Conservation (phyloP, 35 echinoderm and acorn worm genomes). For the Apostichopus japonicus region DNA sequence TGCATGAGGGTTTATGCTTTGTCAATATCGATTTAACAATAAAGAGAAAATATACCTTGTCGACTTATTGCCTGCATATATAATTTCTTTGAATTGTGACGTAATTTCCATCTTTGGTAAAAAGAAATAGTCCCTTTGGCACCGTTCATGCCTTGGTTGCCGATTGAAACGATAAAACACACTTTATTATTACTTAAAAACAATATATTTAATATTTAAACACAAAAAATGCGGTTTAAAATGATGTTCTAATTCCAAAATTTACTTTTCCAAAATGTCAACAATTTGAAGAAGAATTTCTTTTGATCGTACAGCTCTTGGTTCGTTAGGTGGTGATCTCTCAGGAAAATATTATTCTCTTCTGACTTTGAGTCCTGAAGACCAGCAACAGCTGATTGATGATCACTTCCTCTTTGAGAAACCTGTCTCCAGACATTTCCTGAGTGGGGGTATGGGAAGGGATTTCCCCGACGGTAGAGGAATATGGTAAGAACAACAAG, state of each 20-base stretch:
- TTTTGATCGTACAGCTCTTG: conserved; percentile 28
- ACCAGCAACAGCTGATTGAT: conserved; percentile 85
- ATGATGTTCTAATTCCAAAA: not conserved
- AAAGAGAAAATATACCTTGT: too few species aligned
- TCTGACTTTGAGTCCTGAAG: conserved; percentile 51
- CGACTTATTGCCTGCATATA: too few species aligned
- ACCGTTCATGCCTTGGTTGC: too few species aligned
- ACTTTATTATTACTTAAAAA: not conserved
- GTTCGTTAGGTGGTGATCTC: conserved; percentile 61
- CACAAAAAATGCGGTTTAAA: not conserved
- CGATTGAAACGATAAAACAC: too few species aligned
- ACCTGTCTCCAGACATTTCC: conserved; percentile 80
- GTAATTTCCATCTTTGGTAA: too few species aligned
- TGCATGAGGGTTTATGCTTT: too few species aligned
- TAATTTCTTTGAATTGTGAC: too few species aligned
- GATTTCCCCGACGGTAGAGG: conserved; percentile 91
- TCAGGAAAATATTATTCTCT: conserved; percentile 81
- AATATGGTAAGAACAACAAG: conserved; percentile 75
- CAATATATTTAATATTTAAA: not conserved
- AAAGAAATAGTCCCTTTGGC: too few species aligned
- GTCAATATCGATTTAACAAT: not conserved
- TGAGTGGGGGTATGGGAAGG: conserved; percentile 84
- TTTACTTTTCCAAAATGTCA: too few species aligned
- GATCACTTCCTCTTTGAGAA: conserved; percentile 95
- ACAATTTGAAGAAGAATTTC: too few species aligned